Evolutionary conservation across 2,797 vertebrate genomes (phyloP), one percentile per base, ranked within the genome.

Genomic region (Malacoctenus gilli): DNA sequence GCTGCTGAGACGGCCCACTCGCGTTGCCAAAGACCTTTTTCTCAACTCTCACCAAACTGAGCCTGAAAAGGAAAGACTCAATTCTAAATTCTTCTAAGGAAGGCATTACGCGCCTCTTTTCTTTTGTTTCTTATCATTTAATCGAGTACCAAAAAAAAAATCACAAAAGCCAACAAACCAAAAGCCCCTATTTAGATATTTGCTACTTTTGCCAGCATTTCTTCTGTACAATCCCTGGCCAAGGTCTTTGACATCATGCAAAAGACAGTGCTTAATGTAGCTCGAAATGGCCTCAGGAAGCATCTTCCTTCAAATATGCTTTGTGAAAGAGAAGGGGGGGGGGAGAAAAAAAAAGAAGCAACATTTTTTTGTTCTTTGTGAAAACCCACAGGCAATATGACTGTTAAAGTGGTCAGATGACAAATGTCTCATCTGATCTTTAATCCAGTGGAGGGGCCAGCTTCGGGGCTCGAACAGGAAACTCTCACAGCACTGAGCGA

Each of bases 391-490:
- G 85, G 89, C 87, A 66, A 77, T 64, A 87, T 85, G 86, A 90
- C 79, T 81, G 73, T 83, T 87, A 80, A 87, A 87, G 80, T 87
- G 88, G 88, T 89, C 88, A 84, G 86, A 91, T 87, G 85, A 90
- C 86, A 89, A 89, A 89, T 80, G 87, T 90, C 84, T 89, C 80
- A 86, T 88, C 83, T 86, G 80, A 89, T 88, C 81, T 84, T 80
- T 81, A 86, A 87, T 80, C 67, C 80, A 57, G 74, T 40, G 20
- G 34, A 64, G 67, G 52, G 77, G 63, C 68, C 44, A 21, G 82
- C 87, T 85, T 50, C 67, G 50, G 79, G 85, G 82, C 72, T 81
- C 60, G 66, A 83, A 80, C 48, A 71, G 82, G 77, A 84, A 87
- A 77, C 70, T 80, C 80, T 83, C 85, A 74, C 72, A 79, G 77